These are phyloP conservation scores for Drosophila punjabiensis DNA, from an alignment of 1,140 invertebrate species.

Conservation along the genomic window DNA sequence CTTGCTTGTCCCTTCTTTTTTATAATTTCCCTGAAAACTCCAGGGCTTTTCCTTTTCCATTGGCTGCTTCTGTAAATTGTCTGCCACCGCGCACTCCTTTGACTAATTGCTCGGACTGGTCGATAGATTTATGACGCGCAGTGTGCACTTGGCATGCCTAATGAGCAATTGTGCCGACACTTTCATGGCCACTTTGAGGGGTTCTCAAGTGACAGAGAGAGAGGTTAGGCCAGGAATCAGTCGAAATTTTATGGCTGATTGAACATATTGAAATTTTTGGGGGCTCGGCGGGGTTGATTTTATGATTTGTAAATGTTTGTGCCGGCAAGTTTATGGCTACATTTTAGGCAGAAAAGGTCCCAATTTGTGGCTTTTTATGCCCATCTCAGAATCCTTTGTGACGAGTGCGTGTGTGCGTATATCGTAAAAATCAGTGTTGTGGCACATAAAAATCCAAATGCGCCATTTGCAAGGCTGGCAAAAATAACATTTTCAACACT, in stretches of 20 bases:
- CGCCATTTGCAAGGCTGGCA: constrained; percentile 73
- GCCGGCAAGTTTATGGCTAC: constrained; percentile 71
- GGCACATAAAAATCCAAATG: constrained; percentile 76
- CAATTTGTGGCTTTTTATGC: constrained; percentile 69
- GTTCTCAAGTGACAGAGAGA: neutral
- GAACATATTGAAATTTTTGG: constrained; percentile 44
- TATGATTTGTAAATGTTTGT: constrained; percentile 81
- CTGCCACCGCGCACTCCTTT: constrained; percentile 1
- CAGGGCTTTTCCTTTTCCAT: neutral
- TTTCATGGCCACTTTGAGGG: constrained; percentile 25
- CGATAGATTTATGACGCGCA: constrained; percentile 36
- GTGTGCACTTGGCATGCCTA: constrained; percentile 45
- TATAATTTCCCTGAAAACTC: constrained; percentile 27
- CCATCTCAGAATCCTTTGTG: constrained; percentile 1
- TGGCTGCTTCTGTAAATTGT: constrained; percentile 23
- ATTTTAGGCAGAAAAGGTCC: constrained; percentile 57
- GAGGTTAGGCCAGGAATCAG: neutral
- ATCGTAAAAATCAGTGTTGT: constrained; percentile 62
- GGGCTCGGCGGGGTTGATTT: constrained; percentile 32
- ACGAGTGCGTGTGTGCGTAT: constrained; percentile 19
- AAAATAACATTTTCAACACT: constrained; percentile 83
- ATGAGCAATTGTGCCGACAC: constrained; percentile 43
- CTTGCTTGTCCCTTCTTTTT: constrained; percentile 10
- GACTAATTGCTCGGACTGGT: constrained; percentile 40
- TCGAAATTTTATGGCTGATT: constrained; percentile 64